Evolutionary conservation across 2,113 vertebrate species (phyloP), one percentile per base, ranked within the genome.

Genomic region (Cyrtonyx montezumae): DNA sequence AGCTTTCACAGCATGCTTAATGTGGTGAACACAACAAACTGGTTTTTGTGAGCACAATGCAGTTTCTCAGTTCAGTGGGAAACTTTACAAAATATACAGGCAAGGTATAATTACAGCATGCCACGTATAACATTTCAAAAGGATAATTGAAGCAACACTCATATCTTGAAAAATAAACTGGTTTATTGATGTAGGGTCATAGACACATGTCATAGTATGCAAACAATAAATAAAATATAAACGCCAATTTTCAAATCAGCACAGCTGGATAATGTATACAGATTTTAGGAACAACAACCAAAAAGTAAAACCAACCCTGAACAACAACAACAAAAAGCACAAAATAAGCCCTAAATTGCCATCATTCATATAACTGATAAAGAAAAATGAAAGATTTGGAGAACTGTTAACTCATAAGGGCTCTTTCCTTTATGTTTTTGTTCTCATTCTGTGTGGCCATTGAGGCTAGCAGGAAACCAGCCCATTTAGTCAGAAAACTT

Each of bases 241-340:
- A 90, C 63, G 92, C 20, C 62, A 88, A 92, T 96, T 96, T 96
- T 93, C 86, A 81, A 96, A 96, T 96, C 92, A 92, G 55, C 53
- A 0, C 77, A 95, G 88, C 79, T 90, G 94, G 91, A 76, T 88
- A 76, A 79, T 71, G 61, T 81, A 84, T 95, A 92, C 8, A 81
- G n/a, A 79, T 84, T 78, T 85, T 78, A 90, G 36, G 66, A 68
- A 75, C 15, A 65, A n/a, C 53, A 56, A 56, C 30, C 53, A 46
- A 34, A 76, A 51, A 36, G 30, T 26, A 28, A 61, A 15, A 42
- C 42, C 37, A 32, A 12, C 30, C 9, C 10, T 19, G 30, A 56
- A n/a, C 28, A 56, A 32, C 55, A n/a, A 58, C 30, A n/a, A 58
- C 9, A 13, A 51, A 48, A 37, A 5, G 2, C 12, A 22, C 15